Evolutionary conservation across 1,140 invertebrate species (phyloP), one percentile per base, ranked within the genome.

Genomic region (Onthophagus taurus): DNA sequence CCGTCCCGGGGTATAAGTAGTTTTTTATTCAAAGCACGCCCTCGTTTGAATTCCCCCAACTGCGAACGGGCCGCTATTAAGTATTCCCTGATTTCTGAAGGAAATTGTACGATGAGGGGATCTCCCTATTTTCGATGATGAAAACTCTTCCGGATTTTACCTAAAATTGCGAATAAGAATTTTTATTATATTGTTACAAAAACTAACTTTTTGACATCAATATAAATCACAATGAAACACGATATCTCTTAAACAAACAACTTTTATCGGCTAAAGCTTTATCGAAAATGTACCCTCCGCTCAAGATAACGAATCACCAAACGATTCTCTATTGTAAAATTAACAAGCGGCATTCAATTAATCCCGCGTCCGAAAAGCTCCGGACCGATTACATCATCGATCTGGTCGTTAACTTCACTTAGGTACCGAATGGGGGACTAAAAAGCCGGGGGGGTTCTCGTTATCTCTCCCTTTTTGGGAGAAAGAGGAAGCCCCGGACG

Each of bases 11-110:
- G 43, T 42, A 49, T 49, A 49, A 49, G 47, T 45, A 49, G 47
- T 45, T 49, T 49, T 49, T 49, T 49, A 45, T 45, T 49, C 43
- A 44, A 49, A 45, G 42, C n/a, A 2, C 21, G 13, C 34, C 41
- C 26, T 48, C 29, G 44, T 48, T 48, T 48, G 47, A 48, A 48
- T 48, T 31, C 42, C 39, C n/a, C 12, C 31, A 29, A 48, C 44
- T 48, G 47, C 47, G 13, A 18, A 30, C 36, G 31, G 13, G 42
- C 23, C 33, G 31, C 33, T 36, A 44, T 44, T 44, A 44, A 44
- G 36, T 36, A 20, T 21, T 21, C 34, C 17, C 24, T n/a, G n/a
- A n/a, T n/a, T n/a, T n/a, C n/a, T n/a, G n/a, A n/a, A n/a, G n/a
- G n/a, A n/a, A n/a, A n/a, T n/a, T n/a, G n/a, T n/a, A n/a, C n/a